phyloP scores from a whole-genome alignment of 2,113 vertebrate species.

The Hystrix cristata region DNA sequence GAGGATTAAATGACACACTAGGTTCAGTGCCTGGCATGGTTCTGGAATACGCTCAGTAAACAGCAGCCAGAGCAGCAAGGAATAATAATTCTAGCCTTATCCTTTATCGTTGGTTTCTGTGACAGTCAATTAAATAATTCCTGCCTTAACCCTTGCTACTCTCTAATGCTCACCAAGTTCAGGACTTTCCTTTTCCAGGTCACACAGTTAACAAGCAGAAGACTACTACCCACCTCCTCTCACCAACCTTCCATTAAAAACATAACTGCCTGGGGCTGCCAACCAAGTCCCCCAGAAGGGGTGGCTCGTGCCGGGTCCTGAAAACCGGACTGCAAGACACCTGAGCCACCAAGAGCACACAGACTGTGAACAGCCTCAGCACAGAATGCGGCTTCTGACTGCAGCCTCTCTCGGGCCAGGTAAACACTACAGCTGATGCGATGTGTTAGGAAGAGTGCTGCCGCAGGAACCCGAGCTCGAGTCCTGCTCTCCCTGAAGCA shows the following conservation, averaged over 20 bases:
- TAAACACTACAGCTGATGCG: neutral
- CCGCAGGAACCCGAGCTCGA: neutral
- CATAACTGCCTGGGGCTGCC: neutral
- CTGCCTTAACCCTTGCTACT: too few species aligned
- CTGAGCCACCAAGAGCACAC: neutral
- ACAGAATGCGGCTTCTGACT: neutral
- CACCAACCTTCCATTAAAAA: neutral
- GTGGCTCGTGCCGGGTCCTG: neutral
- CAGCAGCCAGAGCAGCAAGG: neutral
- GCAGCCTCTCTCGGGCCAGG: neutral
- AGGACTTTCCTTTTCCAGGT: neutral
- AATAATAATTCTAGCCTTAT: neutral
- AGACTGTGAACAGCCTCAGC: neutral
- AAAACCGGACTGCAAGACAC: neutral
- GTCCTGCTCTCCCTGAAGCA: neutral
- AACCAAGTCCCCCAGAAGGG: neutral
- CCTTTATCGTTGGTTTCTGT: neutral
- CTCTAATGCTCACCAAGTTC: rapidly evolving
- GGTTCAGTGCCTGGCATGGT: neutral
- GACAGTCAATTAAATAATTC: neutral
- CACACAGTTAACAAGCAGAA: neutral
- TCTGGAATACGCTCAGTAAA: neutral
- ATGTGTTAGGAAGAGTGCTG: neutral
- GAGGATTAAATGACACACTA: neutral
- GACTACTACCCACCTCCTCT: neutral